Percentiles rank a stretch among this genome's conserved stretches.
Conservation (phyloP, 2,888 invertebrate species). For the Ectropis crepuscularia region DNA sequence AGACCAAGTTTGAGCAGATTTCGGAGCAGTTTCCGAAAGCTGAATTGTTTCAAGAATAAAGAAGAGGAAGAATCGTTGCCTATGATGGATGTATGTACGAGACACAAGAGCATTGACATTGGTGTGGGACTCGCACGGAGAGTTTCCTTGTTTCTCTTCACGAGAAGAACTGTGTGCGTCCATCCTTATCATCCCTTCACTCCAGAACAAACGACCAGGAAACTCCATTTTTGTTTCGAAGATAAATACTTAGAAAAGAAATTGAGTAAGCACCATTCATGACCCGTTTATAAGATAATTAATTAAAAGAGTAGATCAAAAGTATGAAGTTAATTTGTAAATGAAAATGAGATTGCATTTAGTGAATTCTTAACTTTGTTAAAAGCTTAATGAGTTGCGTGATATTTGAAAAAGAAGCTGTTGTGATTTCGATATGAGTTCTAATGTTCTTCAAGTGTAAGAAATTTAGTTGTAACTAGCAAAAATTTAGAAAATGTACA, state of each 20-base stretch:
- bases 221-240: conserved; percentile 64
- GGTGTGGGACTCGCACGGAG: conserved; percentile 72
- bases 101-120: conserved; percentile 76
- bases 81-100: conserved; percentile 64
- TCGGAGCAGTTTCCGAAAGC: conserved; percentile 59
- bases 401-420: too few species aligned
- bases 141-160: conserved; percentile 74
- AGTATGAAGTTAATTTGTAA: too few species aligned
- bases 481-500: too few species aligned
- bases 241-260: conserved; percentile 47
- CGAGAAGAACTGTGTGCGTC: conserved; percentile 69
- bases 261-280: conserved; percentile 7
- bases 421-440: too few species aligned
- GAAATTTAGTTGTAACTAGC: too few species aligned
- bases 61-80: conserved; percentile 62
- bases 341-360: too few species aligned
- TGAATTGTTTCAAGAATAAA: conserved; percentile 65
- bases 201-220: conserved; percentile 73
- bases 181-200: conserved; percentile 80
- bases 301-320: too few species aligned
- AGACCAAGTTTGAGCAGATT: conserved; percentile 60
- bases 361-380: too few species aligned
- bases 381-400: too few species aligned
- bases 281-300: background rate
- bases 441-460: too few species aligned